Evolutionary conservation across 2,888 invertebrate genomes (phyloP).

Genomic region (Therioaphis trifolii): DNA sequence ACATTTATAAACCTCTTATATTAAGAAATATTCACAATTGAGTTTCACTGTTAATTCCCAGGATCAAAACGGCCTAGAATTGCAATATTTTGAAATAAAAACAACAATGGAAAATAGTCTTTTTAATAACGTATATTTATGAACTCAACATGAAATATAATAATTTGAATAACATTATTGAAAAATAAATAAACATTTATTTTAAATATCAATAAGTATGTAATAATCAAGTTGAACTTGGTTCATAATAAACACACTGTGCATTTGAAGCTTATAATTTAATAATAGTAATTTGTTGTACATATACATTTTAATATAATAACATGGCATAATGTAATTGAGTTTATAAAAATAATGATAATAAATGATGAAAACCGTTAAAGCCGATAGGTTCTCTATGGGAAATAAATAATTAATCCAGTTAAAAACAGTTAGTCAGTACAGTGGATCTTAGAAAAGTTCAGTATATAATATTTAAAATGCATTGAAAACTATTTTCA

Average conservation of each 20-base stretch:
- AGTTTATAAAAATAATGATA: slow-evolving; percentile 25
- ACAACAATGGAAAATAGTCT: too few relatives aligned
- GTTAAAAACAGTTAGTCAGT: too few relatives aligned
- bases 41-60: too few relatives aligned
- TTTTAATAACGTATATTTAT: slow-evolving; percentile 16
- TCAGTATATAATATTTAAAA: not conserved
- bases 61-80: too few relatives aligned
- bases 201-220: slow-evolving; percentile 25
- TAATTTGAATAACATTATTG: slow-evolving; percentile 11
- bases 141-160: slow-evolving; percentile 32
- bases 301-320: slow-evolving; percentile 13
- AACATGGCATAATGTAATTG: slow-evolving; percentile 8
- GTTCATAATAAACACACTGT: slow-evolving; percentile 12
- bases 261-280: slow-evolving; percentile 11
- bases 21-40: too few relatives aligned
- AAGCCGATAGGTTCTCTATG: not conserved
- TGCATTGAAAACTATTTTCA: not conserved
- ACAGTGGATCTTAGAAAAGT: not conserved
- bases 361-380: not conserved
- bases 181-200: slow-evolving; percentile 38
- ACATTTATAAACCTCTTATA: too few relatives aligned
- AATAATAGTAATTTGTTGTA: slow-evolving; percentile 1
- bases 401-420: not conserved
- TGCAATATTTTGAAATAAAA: too few relatives aligned
- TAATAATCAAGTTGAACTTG: slow-evolving; percentile 18